phyloP scores from a whole-genome alignment of 2,797 vertebrate genomes.

The Pristis pectinata region DNA sequence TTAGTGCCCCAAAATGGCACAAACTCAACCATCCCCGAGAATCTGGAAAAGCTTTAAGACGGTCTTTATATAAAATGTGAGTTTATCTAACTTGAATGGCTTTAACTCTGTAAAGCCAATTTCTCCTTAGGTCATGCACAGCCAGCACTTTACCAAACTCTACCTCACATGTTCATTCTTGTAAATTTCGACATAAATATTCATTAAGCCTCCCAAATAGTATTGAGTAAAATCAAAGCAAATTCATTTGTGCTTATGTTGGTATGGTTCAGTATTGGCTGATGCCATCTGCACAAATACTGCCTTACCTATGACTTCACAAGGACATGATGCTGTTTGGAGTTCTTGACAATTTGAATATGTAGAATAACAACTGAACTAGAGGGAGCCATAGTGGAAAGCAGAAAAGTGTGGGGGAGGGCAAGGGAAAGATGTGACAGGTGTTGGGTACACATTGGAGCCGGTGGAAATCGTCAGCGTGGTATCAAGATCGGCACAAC shows the following conservation, averaged over 20 bases:
- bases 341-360: neutral
- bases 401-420: too few species aligned
- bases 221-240: neutral
- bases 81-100: neutral
- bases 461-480: too few species aligned
- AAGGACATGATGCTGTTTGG: neutral
- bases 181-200: neutral
- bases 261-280: neutral
- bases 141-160: neutral
- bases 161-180: neutral
- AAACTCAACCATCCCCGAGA: too few species aligned
- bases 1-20: too few species aligned
- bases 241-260: neutral
- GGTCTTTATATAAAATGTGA: neutral
- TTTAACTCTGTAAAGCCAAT: neutral
- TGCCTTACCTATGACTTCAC: neutral
- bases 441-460: too few species aligned
- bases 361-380: neutral
- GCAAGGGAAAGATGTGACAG: neutral
- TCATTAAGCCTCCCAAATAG: neutral
- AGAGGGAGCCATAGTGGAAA: too few species aligned
- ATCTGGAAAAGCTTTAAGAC: neutral
- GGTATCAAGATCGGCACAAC: too few species aligned
- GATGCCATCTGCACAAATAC: neutral
- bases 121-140: neutral